Evolutionary conservation across 2,888 invertebrate species (phyloP), one percentile per base, ranked within the genome.

Genomic region (Archaeoteleia sp.): DNA sequence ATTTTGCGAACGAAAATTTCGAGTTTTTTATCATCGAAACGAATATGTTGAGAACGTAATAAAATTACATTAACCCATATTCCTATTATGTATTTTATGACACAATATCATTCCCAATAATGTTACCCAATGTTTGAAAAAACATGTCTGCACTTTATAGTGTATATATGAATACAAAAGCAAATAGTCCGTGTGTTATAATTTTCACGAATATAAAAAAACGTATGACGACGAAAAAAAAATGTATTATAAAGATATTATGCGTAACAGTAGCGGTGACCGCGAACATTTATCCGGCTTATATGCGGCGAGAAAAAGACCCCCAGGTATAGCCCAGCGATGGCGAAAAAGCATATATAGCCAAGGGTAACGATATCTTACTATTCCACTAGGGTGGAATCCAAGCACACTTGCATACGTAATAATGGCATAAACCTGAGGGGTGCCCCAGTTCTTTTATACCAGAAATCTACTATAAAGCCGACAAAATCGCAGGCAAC

Each of bases 341-440:
- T 43, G 14, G 9, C 23, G 40, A 20, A 9, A 29, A 55, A 13
- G 32, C 45, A 40, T n/a, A n/a, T n/a, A n/a, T 46, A 42, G 32
- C 58, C 42, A 65, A 51, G 69, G 65, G 67, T 62, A 72, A 69
- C 70, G 73, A 75, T 74, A 75, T 75, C 73, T 75, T 73, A 70
- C 68, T 65, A 66, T 72, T 58, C 58, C 67, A 55, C 14, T 73
- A 55, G 76, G 75, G 74, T 75, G 62, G 73, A 78, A 70, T 73
- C 70, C 51, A 67, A 72, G 42, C 74, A 74, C 77, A 78, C 78
- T 80, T 79, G 82, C 82, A 82, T 82, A 80, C 74, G 77, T 80
- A 82, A 82, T 81, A 81, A 79, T 77, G 70, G 78, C 71, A 76
- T 76, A 80, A 81, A 81, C 71, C 78, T 74, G 74, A 77, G 77